A percentile compares a stretch with the other conserved stretches of the same genome.
Evolutionary conservation across 2,797 vertebrate species (phyloP).

Genomic region (Enteromius unitaeniatus): DNA sequence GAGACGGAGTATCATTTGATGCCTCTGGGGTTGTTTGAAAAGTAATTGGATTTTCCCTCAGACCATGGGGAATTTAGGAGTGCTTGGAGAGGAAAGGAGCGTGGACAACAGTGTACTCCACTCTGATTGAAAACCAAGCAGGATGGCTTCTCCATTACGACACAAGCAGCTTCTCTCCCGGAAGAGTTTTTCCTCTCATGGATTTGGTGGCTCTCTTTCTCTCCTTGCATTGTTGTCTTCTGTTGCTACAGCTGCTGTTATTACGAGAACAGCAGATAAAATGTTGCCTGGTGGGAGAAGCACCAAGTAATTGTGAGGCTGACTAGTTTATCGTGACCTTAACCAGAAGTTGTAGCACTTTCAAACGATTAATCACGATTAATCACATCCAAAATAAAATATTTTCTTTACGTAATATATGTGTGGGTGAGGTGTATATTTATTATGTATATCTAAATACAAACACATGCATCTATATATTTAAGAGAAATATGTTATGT

Average conservation of each 20-base stretch:
- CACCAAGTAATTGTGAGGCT: background rate
- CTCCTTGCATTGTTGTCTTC: conserved; percentile 1
- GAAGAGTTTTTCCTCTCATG: conserved; percentile 28
- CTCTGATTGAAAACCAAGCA: conserved; percentile 73
- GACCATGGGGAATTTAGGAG: conserved; percentile 68
- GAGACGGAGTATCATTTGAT: conserved; percentile 76
- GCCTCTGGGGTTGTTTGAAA: conserved; percentile 73
- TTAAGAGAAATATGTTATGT: too few species aligned
- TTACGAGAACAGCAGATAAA: background rate
- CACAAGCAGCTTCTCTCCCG: conserved; percentile 58
- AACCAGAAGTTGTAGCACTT: background rate
- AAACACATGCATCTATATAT: too few species aligned
- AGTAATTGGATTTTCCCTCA: conserved; percentile 77
- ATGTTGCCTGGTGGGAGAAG: background rate
- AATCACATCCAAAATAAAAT: too few species aligned
- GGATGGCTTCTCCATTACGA: conserved; percentile 64
- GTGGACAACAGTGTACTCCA: conserved; percentile 62
- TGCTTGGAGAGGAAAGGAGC: conserved; percentile 55
- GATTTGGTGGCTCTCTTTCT: conserved; percentile 16
- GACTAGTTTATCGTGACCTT: background rate
- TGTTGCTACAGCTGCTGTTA: background rate
- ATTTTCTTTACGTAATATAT: too few species aligned
- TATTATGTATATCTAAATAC: too few species aligned
- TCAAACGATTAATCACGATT: too few species aligned
- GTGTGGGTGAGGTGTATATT: too few species aligned